Conservation (phyloP, 2,113 vertebrate species). For the Saimiri boliviensis region DNA sequence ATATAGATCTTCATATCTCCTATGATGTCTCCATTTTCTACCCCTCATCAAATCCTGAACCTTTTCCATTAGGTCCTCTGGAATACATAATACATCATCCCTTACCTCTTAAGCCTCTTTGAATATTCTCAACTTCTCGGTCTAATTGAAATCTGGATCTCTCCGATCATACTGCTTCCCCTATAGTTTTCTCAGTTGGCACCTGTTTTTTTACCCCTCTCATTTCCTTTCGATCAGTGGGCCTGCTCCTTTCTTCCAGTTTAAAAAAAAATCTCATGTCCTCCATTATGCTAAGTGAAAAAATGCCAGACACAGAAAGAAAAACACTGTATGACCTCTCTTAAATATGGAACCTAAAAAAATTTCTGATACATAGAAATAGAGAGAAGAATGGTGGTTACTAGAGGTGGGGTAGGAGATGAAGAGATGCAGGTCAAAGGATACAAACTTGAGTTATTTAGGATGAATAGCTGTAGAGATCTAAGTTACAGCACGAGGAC, state of each 20-base stretch:
- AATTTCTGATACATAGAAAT: neutral
- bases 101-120: neutral
- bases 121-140: neutral
- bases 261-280: slow-evolving; percentile 22
- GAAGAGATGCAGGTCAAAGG: neutral
- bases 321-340: neutral
- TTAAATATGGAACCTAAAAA: neutral
- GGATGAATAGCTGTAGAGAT: neutral
- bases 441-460: neutral
- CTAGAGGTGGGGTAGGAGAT: neutral
- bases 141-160: slow-evolving; percentile 16
- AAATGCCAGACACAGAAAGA: neutral
- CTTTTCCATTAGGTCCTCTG: neutral
- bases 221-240: neutral
- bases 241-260: neutral
- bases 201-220: neutral
- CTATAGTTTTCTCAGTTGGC: neutral
- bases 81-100: neutral
- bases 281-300: neutral
- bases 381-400: neutral
- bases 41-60: neutral
- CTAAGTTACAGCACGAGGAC: neutral
- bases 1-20: neutral
- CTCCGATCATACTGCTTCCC: neutral
- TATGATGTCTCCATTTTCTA: slow-evolving; percentile 32